phyloP scores from a whole-genome alignment of 1,140 invertebrate genomes.

The Fopius arisanus region DNA sequence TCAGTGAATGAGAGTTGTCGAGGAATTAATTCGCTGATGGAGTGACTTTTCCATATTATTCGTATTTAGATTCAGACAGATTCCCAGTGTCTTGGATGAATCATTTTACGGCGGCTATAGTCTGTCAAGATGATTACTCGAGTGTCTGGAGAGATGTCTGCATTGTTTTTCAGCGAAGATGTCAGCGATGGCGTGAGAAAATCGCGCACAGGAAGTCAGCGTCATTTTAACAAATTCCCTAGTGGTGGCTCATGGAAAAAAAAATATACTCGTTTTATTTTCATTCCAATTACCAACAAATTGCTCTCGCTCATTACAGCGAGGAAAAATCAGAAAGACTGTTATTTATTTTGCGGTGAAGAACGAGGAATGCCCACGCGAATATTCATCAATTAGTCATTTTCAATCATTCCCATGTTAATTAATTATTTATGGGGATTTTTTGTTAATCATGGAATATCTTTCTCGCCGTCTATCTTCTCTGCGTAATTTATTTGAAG shows the following conservation, averaged over 20 bases:
- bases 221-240: slow-evolving; percentile 10
- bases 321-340: not conserved
- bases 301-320: not conserved
- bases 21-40: too few relatives aligned
- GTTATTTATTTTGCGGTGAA: not conserved
- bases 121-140: not conserved
- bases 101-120: not conserved
- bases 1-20: too few relatives aligned
- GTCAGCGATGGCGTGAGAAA: not conserved
- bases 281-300: not conserved
- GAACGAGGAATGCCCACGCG: not conserved
- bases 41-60: too few relatives aligned
- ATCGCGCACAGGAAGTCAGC: not conserved
- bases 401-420: not conserved
- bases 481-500: not conserved
- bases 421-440: not conserved
- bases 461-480: not conserved
- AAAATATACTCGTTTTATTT: slow-evolving; percentile 13
- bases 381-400: not conserved
- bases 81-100: not conserved
- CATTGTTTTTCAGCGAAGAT: not conserved
- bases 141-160: slow-evolving; percentile 6
- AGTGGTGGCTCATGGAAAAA: not conserved
- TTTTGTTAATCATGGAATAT: not conserved
- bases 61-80: not conserved